A percentile compares a stretch with the other conserved stretches of the same genome.
Evolutionary conservation across 1,140 invertebrate species (phyloP).

Genomic region (Drosophila albomicans): DNA sequence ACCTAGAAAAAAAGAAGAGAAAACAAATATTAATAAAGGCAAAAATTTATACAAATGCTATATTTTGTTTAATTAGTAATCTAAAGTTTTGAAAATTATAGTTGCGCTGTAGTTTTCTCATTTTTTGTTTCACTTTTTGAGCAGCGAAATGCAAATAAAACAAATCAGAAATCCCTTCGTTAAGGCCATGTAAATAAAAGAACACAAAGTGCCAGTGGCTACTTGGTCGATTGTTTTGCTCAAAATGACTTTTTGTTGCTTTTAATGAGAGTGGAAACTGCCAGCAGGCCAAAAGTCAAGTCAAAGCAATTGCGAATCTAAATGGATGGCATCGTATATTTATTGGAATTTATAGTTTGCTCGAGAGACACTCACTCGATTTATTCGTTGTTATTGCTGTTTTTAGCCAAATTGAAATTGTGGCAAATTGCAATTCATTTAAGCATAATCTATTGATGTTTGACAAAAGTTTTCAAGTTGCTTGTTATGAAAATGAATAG

Average conservation of each 20-base stretch:
- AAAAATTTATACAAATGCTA: constrained; percentile 9
- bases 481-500: background rate
- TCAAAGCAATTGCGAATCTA: constrained; percentile 12
- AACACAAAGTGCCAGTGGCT: constrained; percentile 8
- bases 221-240: constrained; percentile 14
- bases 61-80: constrained; percentile 49
- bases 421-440: constrained; percentile 1
- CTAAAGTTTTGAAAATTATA: constrained; percentile 11
- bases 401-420: constrained; percentile 1
- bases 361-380: constrained; percentile 2
- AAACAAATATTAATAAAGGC: constrained; percentile 49
- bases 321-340: constrained; percentile 10
- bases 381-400: constrained; percentile 22
- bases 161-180: constrained; percentile 30
- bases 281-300: constrained; percentile 42
- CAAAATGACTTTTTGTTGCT: constrained; percentile 33
- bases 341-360: constrained; percentile 19
- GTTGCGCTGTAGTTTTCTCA: constrained; percentile 42
- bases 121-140: constrained; percentile 14
- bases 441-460: background rate
- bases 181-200: constrained; percentile 31
- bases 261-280: constrained; percentile 42
- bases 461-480: background rate
- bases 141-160: constrained; percentile 29
- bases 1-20: constrained; percentile 50